Evolutionary conservation across 1,140 invertebrate species (phyloP).

Genomic region (Drosophila nannoptera): DNA sequence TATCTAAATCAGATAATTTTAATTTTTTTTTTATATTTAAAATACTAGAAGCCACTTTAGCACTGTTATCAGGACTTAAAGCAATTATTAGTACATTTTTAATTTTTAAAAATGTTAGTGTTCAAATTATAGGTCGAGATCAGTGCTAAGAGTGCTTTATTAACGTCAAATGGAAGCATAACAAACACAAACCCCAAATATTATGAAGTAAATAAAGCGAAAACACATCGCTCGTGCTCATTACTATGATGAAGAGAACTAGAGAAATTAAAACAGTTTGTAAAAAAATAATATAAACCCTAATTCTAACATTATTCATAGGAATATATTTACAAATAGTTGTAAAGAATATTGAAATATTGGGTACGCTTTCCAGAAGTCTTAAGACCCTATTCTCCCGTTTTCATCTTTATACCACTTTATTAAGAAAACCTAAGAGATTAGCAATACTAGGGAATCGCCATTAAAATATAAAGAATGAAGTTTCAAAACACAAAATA

Average conservation of each 20-base stretch:
- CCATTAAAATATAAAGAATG: constrained; percentile 3
- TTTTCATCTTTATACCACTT: constrained; percentile 3
- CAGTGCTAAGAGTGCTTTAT: constrained; percentile 54
- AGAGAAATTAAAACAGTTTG: constrained; percentile 50
- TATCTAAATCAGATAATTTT: constrained; percentile 41
- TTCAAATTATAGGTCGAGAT: constrained; percentile 70
- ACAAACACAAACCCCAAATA: constrained; percentile 31
- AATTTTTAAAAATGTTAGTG: constrained; percentile 67
- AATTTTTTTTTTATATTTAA: constrained; percentile 15
- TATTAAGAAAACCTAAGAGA: constrained; percentile 4
- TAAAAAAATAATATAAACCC: constrained; percentile 47
- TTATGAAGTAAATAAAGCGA: constrained; percentile 37
- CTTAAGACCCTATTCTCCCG: constrained; percentile 13
- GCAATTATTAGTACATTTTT: constrained; percentile 74
- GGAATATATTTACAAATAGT: constrained; percentile 72
- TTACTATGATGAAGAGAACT: constrained; percentile 27
- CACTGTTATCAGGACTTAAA: constrained; percentile 54
- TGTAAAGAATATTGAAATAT: constrained; percentile 49
- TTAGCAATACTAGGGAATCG: constrained; percentile 1
- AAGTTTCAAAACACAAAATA: background rate
- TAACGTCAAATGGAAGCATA: constrained; percentile 10
- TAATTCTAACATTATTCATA: constrained; percentile 73
- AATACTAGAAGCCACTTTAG: constrained; percentile 37
- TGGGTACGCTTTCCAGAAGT: constrained; percentile 54
- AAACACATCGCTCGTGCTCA: constrained; percentile 55